A percentile compares a stretch with the other conserved stretches of the same genome.
Evolutionary conservation across 2,113 vertebrate species (phyloP).

Genomic region (Aspidoscelis tigris): DNA sequence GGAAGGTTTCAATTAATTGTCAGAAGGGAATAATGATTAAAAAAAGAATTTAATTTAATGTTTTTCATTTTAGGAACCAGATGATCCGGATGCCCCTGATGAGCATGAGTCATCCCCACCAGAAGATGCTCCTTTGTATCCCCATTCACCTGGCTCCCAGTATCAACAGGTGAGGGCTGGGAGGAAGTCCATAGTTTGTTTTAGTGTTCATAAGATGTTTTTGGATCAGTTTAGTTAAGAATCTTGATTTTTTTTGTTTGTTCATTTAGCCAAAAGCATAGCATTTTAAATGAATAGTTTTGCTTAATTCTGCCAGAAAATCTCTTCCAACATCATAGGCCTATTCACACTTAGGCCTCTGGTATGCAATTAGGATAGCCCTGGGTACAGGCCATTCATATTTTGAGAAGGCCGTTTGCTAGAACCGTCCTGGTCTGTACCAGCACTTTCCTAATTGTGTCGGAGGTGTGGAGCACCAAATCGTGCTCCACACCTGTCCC

Average conservation of each 20-base stretch:
- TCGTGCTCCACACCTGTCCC: too few species aligned
- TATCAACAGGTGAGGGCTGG: conserved; percentile 89
- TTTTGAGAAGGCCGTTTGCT: too few species aligned
- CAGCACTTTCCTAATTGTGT: too few species aligned
- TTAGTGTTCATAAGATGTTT: not conserved
- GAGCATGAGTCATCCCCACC: conserved; percentile 97
- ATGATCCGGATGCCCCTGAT: conserved; percentile 96
- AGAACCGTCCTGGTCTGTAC: too few species aligned
- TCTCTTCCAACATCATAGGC: not conserved
- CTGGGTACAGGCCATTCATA: too few species aligned
- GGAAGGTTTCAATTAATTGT: conserved; percentile 8
- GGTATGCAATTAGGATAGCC: too few species aligned
- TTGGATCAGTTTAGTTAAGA: not conserved
- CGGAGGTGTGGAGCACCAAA: too few species aligned
- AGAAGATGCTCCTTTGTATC: conserved; percentile 96
- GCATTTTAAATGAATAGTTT: not conserved
- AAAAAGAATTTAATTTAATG: conserved; percentile 31
- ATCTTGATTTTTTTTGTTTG: not conserved
- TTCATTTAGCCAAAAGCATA: not conserved
- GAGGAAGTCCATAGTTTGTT: not conserved
- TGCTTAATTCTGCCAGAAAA: not conserved
- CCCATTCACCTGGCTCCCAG: conserved; percentile 95
- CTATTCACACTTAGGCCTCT: too few species aligned
- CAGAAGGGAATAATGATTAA: not conserved
- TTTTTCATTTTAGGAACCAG: conserved; percentile 85